These are phyloP conservation scores for Heteromurus nitidus DNA, from an alignment of 2,888 invertebrate genomes.

Conservation along the genomic window DNA sequence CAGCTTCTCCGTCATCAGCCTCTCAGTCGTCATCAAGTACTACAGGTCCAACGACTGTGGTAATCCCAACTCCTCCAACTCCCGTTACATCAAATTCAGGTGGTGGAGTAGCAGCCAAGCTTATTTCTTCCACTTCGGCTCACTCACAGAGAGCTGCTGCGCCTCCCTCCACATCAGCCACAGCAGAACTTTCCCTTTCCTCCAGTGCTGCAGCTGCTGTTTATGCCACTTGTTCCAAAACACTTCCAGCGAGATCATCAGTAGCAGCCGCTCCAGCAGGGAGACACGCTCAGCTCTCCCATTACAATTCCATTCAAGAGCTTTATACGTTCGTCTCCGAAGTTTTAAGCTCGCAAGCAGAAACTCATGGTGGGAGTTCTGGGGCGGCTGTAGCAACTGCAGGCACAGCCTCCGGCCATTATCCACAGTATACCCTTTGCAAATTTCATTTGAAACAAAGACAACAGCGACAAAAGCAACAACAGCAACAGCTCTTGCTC, in stretches of 20 bases:
- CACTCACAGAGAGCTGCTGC: slow-evolving; percentile 10
- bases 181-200: slow-evolving; percentile 29
- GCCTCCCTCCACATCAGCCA: not conserved
- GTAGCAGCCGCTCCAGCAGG: slow-evolving; percentile 34
- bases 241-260: slow-evolving; percentile 41
- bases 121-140: slow-evolving; percentile 34
- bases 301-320: slow-evolving; percentile 74
- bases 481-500: slow-evolving; percentile 49
- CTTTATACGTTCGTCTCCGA: slow-evolving; percentile 73
- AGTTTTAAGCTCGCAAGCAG: slow-evolving; percentile 73
- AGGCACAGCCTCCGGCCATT: slow-evolving; percentile 25
- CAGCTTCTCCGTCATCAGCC: slow-evolving; percentile 52
- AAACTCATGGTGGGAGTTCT: slow-evolving; percentile 38
- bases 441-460: slow-evolving; percentile 56
- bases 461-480: slow-evolving; percentile 50
- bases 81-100: slow-evolving; percentile 46
- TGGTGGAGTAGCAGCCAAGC: slow-evolving; percentile 26
- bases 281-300: slow-evolving; percentile 60
- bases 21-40: slow-evolving; percentile 57
- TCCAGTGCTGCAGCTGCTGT: slow-evolving; percentile 45
- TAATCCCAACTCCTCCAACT: slow-evolving; percentile 58
- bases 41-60: slow-evolving; percentile 48
- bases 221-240: slow-evolving; percentile 59
- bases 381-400: slow-evolving; percentile 50
- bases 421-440: slow-evolving; percentile 60